Evolutionary conservation across 2,113 vertebrate species (phyloP).

Genomic region (Himantopus leucocephalus): DNA sequence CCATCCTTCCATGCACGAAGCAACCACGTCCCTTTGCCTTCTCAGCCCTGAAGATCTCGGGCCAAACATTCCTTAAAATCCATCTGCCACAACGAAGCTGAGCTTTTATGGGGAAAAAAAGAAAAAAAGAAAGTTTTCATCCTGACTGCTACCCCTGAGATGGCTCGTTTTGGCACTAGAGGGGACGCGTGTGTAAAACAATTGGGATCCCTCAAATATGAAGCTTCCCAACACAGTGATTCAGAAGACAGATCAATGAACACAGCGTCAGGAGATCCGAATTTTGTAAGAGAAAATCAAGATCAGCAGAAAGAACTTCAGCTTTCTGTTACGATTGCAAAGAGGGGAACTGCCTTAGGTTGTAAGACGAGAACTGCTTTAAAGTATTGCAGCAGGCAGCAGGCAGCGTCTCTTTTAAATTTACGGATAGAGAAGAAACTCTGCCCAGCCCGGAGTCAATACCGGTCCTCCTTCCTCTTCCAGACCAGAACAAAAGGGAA

Average conservation of each 20-base stretch:
- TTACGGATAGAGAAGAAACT: not conserved
- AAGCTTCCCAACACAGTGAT: not conserved
- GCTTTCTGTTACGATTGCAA: rapidly evolving
- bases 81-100: not conserved
- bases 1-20: not conserved
- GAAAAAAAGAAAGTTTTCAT: not conserved
- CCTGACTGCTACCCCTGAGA: not conserved
- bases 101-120: not conserved
- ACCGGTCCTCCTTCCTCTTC: not conserved
- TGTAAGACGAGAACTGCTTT: not conserved
- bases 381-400: not conserved
- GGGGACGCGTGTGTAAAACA: not conserved
- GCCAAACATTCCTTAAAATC: not conserved
- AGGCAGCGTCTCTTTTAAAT: not conserved
- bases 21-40: not conserved
- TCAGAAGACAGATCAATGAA: not conserved
- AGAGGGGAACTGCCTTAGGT: not conserved
- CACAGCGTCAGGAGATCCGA: not conserved
- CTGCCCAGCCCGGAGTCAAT: not conserved
- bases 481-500: conserved; percentile 30
- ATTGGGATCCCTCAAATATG: not conserved
- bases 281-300: not conserved
- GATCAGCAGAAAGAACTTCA: not conserved
- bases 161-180: not conserved
- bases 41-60: not conserved